phyloP scores from a whole-genome alignment of 1,140 invertebrate species.

The Drosophila albomicans region DNA sequence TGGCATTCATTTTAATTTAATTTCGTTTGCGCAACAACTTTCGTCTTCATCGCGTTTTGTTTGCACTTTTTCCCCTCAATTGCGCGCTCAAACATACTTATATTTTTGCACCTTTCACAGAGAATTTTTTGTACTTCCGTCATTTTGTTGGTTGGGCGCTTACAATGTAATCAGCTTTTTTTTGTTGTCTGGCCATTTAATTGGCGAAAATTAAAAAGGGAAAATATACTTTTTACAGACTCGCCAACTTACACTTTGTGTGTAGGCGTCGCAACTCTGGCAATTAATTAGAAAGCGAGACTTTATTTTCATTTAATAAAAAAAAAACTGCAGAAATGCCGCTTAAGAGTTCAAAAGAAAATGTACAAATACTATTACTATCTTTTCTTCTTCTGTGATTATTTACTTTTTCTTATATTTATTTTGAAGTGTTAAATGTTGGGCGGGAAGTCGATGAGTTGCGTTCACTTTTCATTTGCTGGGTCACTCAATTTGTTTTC shows the following conservation, averaged over 20 bases:
- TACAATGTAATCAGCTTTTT: slow-evolving; percentile 57
- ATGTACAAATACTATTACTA: slow-evolving; percentile 20
- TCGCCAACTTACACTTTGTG: slow-evolving; percentile 53
- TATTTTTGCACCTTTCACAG: slow-evolving; percentile 79
- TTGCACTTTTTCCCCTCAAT: slow-evolving; percentile 41
- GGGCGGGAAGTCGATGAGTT: slow-evolving; percentile 26
- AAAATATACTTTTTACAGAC: slow-evolving; percentile 61
- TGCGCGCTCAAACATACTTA: slow-evolving; percentile 5
- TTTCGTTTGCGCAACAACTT: slow-evolving; percentile 81
- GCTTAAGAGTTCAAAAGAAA: slow-evolving; percentile 29
- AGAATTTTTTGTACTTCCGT: slow-evolving; percentile 73
- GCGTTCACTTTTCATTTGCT: slow-evolving; percentile 42
- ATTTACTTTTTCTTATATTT: slow-evolving; percentile 8
- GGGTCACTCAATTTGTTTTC: neutral
- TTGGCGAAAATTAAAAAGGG: slow-evolving; percentile 82
- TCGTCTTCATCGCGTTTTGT: slow-evolving; percentile 77
- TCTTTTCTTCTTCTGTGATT: slow-evolving; percentile 22
- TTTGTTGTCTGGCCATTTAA: slow-evolving; percentile 65
- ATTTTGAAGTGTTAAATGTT: slow-evolving; percentile 44
- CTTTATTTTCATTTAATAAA: slow-evolving; percentile 62
- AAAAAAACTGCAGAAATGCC: slow-evolving; percentile 27
- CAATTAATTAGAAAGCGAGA: slow-evolving; percentile 83
- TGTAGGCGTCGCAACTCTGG: slow-evolving; percentile 66
- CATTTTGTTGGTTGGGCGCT: slow-evolving; percentile 26
- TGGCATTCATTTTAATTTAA: slow-evolving; percentile 73